Base-by-base conservation (phyloP, 2,113 vertebrate genomes). In the Nannobrachium achirus region DNA sequence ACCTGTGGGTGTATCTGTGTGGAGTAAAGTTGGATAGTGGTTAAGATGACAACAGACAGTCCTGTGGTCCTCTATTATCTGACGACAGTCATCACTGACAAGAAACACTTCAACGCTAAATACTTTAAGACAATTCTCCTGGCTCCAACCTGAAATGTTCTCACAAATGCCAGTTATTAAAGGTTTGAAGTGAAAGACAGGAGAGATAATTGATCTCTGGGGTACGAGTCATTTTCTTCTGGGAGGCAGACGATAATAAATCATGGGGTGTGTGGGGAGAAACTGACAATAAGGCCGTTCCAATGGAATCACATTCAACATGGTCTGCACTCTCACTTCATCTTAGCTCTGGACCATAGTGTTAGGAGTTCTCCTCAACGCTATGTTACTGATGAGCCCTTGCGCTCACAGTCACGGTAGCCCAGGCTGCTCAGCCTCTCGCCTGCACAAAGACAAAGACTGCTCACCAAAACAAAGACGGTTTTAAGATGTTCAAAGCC, bases 301-400 rank as follows among this genome's bases (percentile, higher is more conserved):
- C n/a, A 68, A 68, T 46, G 55, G 63, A 44, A 73, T 69, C 75
- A 90, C 86, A 85, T 80, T 81, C 75, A 80, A 49, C 63, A 7
- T 1, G 0, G 70, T 78, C 68, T 71, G 69, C 41, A 63, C 66
- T 78, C 65, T 39, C n/a, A 56, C 61, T 61, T 55, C 51, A 16
- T 9, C 16, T 10, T n/a, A n/a, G n/a, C n/a, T n/a, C n/a, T n/a
- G n/a, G n/a, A n/a, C n/a, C n/a, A n/a, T n/a, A n/a, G n/a, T n/a
- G n/a, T n/a, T n/a, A n/a, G n/a, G n/a, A n/a, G n/a, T n/a, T n/a
- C n/a, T n/a, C n/a, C n/a, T n/a, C n/a, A n/a, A n/a, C n/a, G n/a
- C n/a, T n/a, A n/a, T n/a, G n/a, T n/a, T n/a, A n/a, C n/a, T n/a
- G n/a, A n/a, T n/a, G n/a, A n/a, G n/a, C n/a, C n/a, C n/a, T n/a